These are phyloP conservation scores for Euspilapteryx auroguttella DNA, from an alignment of 2,888 invertebrate species.

Conservation along the genomic window DNA sequence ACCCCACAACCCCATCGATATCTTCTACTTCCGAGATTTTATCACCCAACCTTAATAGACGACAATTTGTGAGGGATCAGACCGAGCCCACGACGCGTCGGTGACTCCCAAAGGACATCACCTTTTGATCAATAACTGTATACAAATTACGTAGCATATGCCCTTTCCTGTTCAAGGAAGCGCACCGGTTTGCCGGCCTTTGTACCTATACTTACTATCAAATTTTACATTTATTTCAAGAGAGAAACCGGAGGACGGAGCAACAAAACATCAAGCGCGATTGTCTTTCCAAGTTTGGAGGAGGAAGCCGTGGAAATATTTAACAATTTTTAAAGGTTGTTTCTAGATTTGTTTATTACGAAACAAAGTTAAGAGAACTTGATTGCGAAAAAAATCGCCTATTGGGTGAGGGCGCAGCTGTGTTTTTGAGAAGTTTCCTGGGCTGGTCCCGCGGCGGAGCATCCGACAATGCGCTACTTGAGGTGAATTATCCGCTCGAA, in stretches of 20 bases:
- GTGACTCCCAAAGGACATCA: conserved; percentile 50
- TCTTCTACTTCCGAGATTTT: conserved; percentile 38
- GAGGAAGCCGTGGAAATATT: no score
- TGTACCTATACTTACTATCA: conserved; percentile 23
- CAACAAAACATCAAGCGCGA: no score
- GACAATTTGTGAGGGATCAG: conserved; percentile 34
- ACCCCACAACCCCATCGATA: no score
- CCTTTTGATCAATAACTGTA: conserved; percentile 62
- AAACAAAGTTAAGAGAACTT: no score
- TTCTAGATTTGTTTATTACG: no score
- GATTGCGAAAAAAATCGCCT: no score
- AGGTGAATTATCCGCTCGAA: conserved; percentile 40
- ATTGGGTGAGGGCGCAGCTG: no score
- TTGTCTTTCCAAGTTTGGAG: no score
- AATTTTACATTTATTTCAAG: no score
- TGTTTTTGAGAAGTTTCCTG: background rate
- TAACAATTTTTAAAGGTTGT: no score
- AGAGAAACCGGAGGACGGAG: conserved; percentile 23
- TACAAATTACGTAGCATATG: conserved; percentile 57
- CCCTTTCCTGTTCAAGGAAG: conserved; percentile 46
- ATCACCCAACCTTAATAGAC: conserved; percentile 43
- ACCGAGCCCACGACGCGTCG: conserved; percentile 29
- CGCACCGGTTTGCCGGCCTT: conserved; percentile 36
- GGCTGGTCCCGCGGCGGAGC: conserved; percentile 8
- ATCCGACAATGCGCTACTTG: conserved; percentile 31